These are phyloP conservation scores for Mantis religiosa DNA, from an alignment of 2,888 invertebrate species.

Conservation along the genomic window DNA sequence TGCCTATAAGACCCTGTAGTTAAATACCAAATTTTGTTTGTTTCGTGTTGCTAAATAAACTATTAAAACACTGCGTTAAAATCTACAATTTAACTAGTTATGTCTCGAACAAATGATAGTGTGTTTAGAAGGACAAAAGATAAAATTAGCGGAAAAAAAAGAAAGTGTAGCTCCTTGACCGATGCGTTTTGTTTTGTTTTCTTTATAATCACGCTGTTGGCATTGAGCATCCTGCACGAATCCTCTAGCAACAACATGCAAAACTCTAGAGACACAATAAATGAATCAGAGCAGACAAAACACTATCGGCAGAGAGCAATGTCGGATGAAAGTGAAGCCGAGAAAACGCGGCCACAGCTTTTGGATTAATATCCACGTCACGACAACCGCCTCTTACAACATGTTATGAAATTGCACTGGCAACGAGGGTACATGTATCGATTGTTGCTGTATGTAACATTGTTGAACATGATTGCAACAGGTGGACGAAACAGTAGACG, in stretches of 20 bases:
- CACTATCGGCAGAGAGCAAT: no score
- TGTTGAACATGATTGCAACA: no score
- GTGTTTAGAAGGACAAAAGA: no score
- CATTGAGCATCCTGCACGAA: not conserved
- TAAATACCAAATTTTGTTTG: no score
- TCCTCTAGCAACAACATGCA: not conserved
- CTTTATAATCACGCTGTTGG: not conserved
- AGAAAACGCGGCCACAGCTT: constrained; percentile 10
- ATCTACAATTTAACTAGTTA: no score
- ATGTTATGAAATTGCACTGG: not conserved
- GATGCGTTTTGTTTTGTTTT: not conserved
- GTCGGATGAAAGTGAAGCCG: not conserved
- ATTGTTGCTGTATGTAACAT: not conserved
- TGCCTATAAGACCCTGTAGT: no score
- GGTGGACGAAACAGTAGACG: no score
- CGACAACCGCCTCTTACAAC: not conserved
- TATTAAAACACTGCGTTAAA: no score
- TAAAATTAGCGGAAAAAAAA: not conserved
- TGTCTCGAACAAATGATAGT: no score
- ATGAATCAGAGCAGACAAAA: not conserved
- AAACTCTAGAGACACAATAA: not conserved
- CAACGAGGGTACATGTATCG: not conserved
- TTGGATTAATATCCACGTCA: constrained; percentile 4
- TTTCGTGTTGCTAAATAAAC: no score
- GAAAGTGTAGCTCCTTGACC: not conserved